These are phyloP conservation scores for Coranthus polyacanthus DNA, from an alignment of 2,797 vertebrate species.

Conservation along the genomic window DNA sequence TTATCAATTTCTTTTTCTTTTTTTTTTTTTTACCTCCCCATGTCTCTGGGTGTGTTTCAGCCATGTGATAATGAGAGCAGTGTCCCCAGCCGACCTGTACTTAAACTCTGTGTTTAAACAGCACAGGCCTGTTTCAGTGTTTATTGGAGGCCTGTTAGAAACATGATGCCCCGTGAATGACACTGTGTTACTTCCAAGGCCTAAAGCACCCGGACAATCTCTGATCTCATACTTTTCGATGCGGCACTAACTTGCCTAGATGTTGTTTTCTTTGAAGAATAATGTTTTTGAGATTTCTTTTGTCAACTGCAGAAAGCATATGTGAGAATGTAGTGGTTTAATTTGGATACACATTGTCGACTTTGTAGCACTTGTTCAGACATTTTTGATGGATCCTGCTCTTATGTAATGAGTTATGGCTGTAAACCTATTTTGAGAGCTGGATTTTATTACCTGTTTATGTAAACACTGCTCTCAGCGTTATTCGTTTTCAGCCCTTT, in stretches of 20 bases:
- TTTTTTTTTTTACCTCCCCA: no score
- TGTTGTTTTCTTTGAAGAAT: no score
- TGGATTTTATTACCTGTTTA: no score
- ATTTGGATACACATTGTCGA: no score
- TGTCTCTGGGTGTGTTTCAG: slow-evolving; percentile 7
- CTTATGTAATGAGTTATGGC: no score
- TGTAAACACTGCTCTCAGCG: slow-evolving; percentile 4
- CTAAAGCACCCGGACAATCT: not conserved
- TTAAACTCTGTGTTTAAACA: slow-evolving; percentile 63
- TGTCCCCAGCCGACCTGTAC: slow-evolving; percentile 53
- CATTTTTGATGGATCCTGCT: no score
- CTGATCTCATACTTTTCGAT: not conserved
- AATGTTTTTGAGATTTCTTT: not conserved
- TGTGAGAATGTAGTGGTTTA: not conserved
- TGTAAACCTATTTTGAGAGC: no score
- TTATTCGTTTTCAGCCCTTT: slow-evolving; percentile 22
- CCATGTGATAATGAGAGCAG: slow-evolving; percentile 46
- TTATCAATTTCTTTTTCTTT: no score
- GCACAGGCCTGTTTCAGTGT: slow-evolving; percentile 51
- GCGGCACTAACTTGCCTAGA: no score
- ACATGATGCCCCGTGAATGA: slow-evolving; percentile 60
- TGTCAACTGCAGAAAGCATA: not conserved
- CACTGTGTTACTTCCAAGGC: slow-evolving; percentile 7
- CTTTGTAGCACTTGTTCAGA: slow-evolving; percentile 14
- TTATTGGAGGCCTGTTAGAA: slow-evolving; percentile 68